phyloP scores from a whole-genome alignment of 1,140 invertebrate genomes.

The Drosophila tristis region DNA sequence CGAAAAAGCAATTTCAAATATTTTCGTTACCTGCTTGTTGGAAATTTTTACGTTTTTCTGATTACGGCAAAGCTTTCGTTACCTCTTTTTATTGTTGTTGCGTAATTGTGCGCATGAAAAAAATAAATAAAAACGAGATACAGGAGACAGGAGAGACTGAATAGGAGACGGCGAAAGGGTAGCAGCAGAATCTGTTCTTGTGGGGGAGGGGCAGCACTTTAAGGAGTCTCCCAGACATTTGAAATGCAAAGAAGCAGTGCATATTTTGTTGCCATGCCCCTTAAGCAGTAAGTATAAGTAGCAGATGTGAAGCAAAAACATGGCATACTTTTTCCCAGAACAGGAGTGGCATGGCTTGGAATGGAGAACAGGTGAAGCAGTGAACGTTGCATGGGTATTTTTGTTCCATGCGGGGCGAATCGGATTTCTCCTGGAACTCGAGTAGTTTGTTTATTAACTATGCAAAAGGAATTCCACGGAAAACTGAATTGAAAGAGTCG shows the following conservation, averaged over 20 bases:
- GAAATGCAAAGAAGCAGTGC: constrained; percentile 55
- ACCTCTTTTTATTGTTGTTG: constrained; percentile 64
- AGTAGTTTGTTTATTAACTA: constrained; percentile 41
- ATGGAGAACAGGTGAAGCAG: neutral
- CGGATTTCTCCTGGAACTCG: constrained; percentile 26
- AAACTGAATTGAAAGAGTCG: no score
- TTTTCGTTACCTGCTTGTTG: constrained; percentile 78
- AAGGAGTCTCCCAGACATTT: constrained; percentile 48
- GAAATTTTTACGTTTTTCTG: constrained; percentile 80
- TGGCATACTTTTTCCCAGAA: constrained; percentile 31
- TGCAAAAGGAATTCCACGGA: constrained; percentile 1
- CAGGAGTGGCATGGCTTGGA: no score
- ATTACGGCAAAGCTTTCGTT: constrained; percentile 60
- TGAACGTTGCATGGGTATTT: constrained; percentile 14
- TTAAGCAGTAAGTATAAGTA: constrained; percentile 17
- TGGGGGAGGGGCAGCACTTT: constrained; percentile 21
- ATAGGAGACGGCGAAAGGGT: constrained; percentile 46
- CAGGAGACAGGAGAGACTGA: constrained; percentile 27
- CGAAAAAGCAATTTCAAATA: constrained; percentile 80
- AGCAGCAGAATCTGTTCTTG: neutral
- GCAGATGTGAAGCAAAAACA: constrained; percentile 2
- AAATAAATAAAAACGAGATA: constrained; percentile 13
- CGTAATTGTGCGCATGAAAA: constrained; percentile 75
- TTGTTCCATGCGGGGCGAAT: constrained; percentile 8
- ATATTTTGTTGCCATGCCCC: constrained; percentile 20